Evolutionary conservation across 2,888 invertebrate genomes (phyloP), one percentile per base, ranked within the genome.

Genomic region (Harmothoe impar): DNA sequence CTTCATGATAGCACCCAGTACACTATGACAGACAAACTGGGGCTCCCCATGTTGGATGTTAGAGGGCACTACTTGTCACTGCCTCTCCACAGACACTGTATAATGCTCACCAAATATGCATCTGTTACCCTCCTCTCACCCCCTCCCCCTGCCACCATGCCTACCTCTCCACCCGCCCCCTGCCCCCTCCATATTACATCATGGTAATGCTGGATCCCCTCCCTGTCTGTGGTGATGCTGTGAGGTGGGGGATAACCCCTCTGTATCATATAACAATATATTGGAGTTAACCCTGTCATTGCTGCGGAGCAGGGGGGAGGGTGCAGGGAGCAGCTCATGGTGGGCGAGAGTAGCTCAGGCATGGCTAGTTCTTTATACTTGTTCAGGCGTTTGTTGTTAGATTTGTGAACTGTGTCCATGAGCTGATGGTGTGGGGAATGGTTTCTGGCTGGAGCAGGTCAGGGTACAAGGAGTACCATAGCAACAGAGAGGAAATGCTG

Each of bases 211-310:
- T 33, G 43, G 31, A 17, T 23, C 43, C n/a, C 3, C 62, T 62
- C 62, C 62, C 43, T 43, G 43, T 43, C 43, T 43, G 43, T 43
- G 43, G 43, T 43, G 43, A 10, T 10, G 5, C 43, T 43, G 43
- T 43, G 62, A 62, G 62, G 62, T 62, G 62, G 62, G 62, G 25
- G n/a, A 17, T 35, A 0, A 51, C 43, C 84, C 84, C 23, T 10
- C 84, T 29, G 51, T 20, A 51, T 35, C 3, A 15, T 20, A 23
- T n/a, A 1, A 3, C 51, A 35, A 84, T 84, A 84, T 43, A 84
- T 84, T 84, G 33, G 84, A 84, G 7, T 84, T 84, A 84, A 84
- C 84, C 84, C 84, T 84, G 84, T 84, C 84, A 84, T 31, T 35
- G 84, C 15, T 20, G 84, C 23, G 25, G 35, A n/a, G 3, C 72